Evolutionary conservation across 2,797 vertebrate species (phyloP).

Genomic region (Scolopax bukidnonensis): DNA sequence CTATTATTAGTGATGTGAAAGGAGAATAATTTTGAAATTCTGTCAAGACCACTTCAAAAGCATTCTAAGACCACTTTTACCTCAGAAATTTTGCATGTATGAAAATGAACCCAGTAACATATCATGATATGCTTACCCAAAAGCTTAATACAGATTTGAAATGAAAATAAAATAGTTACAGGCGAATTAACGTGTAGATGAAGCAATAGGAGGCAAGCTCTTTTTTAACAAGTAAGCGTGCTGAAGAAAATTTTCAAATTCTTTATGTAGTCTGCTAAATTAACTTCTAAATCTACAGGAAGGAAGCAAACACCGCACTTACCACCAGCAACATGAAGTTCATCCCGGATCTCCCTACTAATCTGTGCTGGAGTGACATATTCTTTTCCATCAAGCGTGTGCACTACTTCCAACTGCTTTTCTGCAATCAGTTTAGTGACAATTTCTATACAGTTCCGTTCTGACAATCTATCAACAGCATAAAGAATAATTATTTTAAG

Average conservation of each 20-base stretch:
- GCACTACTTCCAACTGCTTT: constrained; percentile 93
- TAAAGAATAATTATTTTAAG: background rate
- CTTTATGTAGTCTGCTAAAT: background rate
- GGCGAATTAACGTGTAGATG: background rate
- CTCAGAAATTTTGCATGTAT: background rate
- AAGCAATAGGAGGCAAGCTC: background rate
- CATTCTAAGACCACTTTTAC: background rate
- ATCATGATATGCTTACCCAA: background rate
- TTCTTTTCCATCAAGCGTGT: constrained; percentile 96
- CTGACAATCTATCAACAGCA: constrained; percentile 84
- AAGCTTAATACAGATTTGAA: background rate
- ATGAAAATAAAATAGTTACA: background rate
- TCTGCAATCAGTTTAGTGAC: constrained; percentile 90
- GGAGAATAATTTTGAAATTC: background rate
- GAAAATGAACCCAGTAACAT: background rate
- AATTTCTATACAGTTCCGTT: constrained; percentile 96
- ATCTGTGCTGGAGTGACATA: constrained; percentile 95
- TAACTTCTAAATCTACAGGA: background rate
- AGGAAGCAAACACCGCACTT: constrained; percentile 23
- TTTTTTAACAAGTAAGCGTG: background rate
- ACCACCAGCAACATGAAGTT: constrained; percentile 91
- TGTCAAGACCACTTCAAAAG: background rate
- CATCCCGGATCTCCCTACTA: constrained; percentile 89
- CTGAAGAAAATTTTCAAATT: background rate
- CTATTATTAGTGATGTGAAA: background rate